Evolutionary conservation across 2,113 vertebrate genomes (phyloP).

Genomic region (Hassar affinis): DNA sequence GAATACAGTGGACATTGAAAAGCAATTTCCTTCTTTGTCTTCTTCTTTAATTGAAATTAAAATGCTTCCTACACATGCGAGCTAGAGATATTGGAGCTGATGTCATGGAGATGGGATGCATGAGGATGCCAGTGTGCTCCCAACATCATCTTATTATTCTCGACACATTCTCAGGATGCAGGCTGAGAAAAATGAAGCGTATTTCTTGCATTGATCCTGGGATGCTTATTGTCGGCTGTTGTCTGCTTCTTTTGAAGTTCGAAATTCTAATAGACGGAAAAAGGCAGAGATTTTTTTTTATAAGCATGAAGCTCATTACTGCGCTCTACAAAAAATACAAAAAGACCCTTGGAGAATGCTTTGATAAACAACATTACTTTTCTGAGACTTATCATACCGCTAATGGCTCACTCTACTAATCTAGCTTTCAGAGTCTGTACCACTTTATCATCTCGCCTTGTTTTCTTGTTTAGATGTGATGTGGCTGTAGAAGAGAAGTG

Average conservation of each 20-base stretch:
- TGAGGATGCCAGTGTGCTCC: background rate
- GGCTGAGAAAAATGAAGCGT: background rate
- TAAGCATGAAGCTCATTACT: background rate
- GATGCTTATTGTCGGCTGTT: background rate
- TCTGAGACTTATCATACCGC: background rate
- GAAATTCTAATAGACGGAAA: background rate
- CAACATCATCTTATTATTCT: background rate
- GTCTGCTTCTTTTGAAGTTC: constrained; percentile 15
- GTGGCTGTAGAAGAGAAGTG: background rate
- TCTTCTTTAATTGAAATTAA: background rate
- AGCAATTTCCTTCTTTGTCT: background rate
- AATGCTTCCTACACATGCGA: background rate
- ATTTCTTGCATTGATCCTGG: background rate
- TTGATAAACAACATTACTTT: background rate
- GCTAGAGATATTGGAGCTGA: background rate
- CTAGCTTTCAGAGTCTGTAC: background rate
- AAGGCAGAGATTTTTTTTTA: background rate
- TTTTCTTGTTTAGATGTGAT: background rate
- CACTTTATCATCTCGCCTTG: background rate
- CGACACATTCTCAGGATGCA: background rate
- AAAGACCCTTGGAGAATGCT: background rate
- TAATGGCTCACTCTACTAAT: background rate
- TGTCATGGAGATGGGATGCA: background rate
- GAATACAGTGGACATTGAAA: background rate
- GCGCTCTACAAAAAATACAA: background rate